phyloP scores from a whole-genome alignment of 2,888 invertebrate species.

The Yponomeuta malinellus region DNA sequence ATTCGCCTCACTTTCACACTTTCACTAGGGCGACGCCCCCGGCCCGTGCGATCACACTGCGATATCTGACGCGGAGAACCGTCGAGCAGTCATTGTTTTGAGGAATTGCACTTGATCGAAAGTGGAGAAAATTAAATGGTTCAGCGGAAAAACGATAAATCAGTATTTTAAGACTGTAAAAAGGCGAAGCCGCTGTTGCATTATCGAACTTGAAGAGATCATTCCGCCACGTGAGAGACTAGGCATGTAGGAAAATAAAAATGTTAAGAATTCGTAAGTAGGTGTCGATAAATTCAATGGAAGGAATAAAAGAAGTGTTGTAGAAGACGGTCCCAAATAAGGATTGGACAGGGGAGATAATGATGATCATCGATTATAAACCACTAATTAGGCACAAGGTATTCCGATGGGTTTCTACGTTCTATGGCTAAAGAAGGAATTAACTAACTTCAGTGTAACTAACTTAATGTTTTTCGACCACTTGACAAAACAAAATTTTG shows the following conservation, averaged over 20 bases:
- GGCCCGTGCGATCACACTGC: slow-evolving; percentile 6
- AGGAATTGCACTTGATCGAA: neutral
- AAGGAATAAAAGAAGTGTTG: neutral
- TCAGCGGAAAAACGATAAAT: neutral
- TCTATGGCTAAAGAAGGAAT: neutral
- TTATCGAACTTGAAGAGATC: neutral
- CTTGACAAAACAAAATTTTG: neutral
- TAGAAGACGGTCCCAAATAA: slow-evolving; percentile 1
- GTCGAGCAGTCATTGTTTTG: slow-evolving; percentile 47
- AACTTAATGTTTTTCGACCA: neutral
- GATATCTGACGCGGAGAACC: slow-evolving; percentile 23
- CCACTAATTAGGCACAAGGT: neutral
- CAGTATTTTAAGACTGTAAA: neutral
- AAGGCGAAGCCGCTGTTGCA: no score
- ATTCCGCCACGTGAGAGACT: neutral
- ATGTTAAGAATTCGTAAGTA: neutral
- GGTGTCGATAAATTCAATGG: neutral
- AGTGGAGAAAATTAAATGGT: neutral
- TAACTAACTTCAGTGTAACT: neutral
- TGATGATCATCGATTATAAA: neutral
- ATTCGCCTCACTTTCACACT: slow-evolving; percentile 74
- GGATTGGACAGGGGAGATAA: neutral
- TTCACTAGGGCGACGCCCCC: slow-evolving; percentile 72
- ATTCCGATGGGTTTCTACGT: neutral
- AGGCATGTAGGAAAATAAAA: neutral